Evolutionary conservation across 1,140 invertebrate genomes (phyloP), one percentile per base, ranked within the genome.

Genomic region (Gonatopus flavifemur): DNA sequence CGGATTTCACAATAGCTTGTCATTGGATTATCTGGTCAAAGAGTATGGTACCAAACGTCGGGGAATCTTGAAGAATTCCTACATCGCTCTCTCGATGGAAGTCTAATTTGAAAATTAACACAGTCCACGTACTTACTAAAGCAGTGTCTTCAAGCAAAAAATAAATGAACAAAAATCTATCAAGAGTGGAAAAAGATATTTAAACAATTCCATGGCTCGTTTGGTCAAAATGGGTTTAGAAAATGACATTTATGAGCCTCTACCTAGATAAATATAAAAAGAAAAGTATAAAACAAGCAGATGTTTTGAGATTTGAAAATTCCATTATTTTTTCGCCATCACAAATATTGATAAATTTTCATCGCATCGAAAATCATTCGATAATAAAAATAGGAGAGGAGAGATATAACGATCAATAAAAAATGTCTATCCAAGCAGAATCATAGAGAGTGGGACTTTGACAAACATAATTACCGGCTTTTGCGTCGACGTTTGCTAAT

Each of bases 401-500:
- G 33, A 36, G 33, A 36, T 6, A 36, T 40, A 51, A 36, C 47
- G 51, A 52, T 50, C 36, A 49, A 55, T 50, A 35, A 30, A 28
- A 41, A 45, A 50, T 43, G 40, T 51, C 47, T 39, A 55, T 50
- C 40, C n/a, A n/a, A n/a, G n/a, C n/a, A n/a, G n/a, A n/a, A n/a
- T n/a, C n/a, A n/a, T n/a, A n/a, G 42, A 46, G 38, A 37, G 12
- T 13, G n/a, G 41, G 31, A 20, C 25, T 16, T 30, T 36, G 2
- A 41, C 35, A 54, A 62, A 64, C 59, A 62, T 62, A 64, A 62
- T 62, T 57, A 64, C 43, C 51, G 32, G 46, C 45, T 59, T 62
- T 56, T 47, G 25, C 48, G 15, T 19, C 36, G 48, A 51, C 51
- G 49, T 66, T 63, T 61, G 58, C 60, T 63, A 63, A 66, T 66